Percentiles rank a stretch among this genome's conserved stretches.
Conservation (phyloP, 2,113 vertebrate species). For the Oenanthe oenanthe region DNA sequence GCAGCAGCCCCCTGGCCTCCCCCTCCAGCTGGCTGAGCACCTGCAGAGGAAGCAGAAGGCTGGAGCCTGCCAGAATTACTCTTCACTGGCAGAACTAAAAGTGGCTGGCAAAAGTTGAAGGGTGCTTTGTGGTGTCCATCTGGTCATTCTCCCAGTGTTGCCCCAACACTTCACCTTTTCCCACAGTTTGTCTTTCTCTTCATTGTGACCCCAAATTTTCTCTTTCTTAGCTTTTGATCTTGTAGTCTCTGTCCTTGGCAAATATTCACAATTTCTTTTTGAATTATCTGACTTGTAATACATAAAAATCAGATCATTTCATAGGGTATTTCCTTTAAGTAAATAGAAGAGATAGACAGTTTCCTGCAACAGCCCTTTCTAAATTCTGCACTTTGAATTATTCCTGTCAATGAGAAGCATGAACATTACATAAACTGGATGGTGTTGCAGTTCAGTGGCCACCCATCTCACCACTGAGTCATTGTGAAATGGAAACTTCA, state of each 20-base stretch:
- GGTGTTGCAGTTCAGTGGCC: not conserved
- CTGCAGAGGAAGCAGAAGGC: constrained; percentile 31
- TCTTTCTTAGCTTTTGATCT: not conserved
- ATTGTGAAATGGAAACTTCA: not conserved
- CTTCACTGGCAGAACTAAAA: not conserved
- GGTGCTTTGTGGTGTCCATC: not conserved
- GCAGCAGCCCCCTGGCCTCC: not conserved
- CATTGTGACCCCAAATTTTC: not conserved
- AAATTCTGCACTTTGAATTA: not conserved
- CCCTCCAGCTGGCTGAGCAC: not conserved
- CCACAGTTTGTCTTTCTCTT: not conserved
- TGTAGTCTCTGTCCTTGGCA: not conserved
- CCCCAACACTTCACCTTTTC: not conserved
- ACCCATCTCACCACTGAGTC: not conserved
- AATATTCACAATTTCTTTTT: not conserved
- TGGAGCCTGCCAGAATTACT: constrained; percentile 10
- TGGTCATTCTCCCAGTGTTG: not conserved
- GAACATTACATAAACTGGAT: fast-evolving
- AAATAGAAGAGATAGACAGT: not conserved
- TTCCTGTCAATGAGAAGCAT: not conserved
- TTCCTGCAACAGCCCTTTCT: not conserved
- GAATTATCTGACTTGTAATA: not conserved
- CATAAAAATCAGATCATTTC: not conserved
- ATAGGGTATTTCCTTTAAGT: not conserved
- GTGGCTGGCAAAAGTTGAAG: not conserved